Evolutionary conservation across 2,888 invertebrate genomes (phyloP), one percentile per base, ranked within the genome.

Genomic region (Drosophila conformis): DNA sequence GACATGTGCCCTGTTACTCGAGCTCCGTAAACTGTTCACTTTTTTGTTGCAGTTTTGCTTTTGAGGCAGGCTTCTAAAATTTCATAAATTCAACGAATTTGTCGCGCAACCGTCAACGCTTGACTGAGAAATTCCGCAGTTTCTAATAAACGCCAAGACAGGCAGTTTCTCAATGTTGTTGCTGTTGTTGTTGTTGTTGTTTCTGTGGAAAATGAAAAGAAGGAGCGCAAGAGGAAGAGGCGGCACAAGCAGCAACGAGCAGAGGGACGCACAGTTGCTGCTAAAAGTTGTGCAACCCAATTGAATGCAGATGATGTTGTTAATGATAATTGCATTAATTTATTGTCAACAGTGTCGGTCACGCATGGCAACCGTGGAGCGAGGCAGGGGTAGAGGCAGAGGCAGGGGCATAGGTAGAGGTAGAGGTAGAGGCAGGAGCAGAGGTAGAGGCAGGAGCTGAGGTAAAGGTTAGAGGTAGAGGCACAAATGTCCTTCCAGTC

Each of bases 31-130:
- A 76, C n/a, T 64, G 76, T 33, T 71, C 51, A 35, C 51, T 48
- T 42, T 61, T 61, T 4, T 29, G 69, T 11, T 52, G 49, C 35
- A 33, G 15, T 25, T 27, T 52, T 59, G 65, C 53, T 25, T 51
- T 67, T 53, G 38, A 62, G 65, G 67, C 73, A 69, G 71, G 63
- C 61, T 77, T 88, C 89, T 83, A 88, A 88, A 83, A 83, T 87
- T 90, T 90, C 87, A 87, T 86, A 90, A 90, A 90, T 90, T 86
- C 90, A 84, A 80, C 83, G 90, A 86, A 89, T 86, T 86, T 74
- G 86, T 85, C 76, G 89, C 73, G 64, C 74, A 56, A 61, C 62
- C 77, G 66, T 66, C 68, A 54, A 77, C 77, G 78, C 49, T 69
- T 58, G 62, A 71, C 81, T 80, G 74, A 66, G 68, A 80, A 82